Percentiles rank a stretch among this genome's conserved stretches.
Conservation (phyloP, 2,888 invertebrate genomes). For the Torymus tubicola region DNA sequence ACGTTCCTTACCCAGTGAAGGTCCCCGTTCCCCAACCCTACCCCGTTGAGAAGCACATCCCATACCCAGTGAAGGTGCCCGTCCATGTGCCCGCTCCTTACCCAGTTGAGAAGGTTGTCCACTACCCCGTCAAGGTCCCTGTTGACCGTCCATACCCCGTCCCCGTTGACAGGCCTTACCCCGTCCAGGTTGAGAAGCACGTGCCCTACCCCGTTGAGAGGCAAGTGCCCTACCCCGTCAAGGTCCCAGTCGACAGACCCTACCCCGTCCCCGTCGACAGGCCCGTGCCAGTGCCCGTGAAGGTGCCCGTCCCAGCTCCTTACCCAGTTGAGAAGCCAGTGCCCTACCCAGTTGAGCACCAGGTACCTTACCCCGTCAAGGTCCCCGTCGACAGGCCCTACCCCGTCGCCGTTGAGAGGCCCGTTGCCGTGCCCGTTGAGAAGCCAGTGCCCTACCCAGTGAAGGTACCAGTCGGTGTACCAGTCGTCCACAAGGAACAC, state of each 20-base stretch:
- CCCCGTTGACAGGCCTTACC: slow-evolving; percentile 71
- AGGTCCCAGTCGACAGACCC: slow-evolving; percentile 81
- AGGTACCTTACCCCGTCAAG: slow-evolving; percentile 83
- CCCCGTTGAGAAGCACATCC: slow-evolving; percentile 86
- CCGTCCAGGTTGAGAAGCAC: slow-evolving; percentile 79
- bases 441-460: slow-evolving; percentile 78
- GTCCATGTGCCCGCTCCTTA: slow-evolving; percentile 79
- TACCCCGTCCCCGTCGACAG: slow-evolving; percentile 79
- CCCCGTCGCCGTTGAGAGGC: slow-evolving; percentile 78
- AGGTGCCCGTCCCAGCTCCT: slow-evolving; percentile 79
- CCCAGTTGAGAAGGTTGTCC: slow-evolving; percentile 83
- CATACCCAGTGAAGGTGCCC: slow-evolving; percentile 87
- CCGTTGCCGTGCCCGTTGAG: slow-evolving; percentile 77
- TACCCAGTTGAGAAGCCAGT: slow-evolving; percentile 84
- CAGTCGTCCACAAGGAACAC: slow-evolving; percentile 68
- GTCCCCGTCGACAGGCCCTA: slow-evolving; percentile 83
- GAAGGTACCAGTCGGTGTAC: slow-evolving; percentile 80
- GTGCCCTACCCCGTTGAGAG: slow-evolving; percentile 82
- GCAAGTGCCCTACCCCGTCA: slow-evolving; percentile 81
- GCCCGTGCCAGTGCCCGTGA: slow-evolving; percentile 79
- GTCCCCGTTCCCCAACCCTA: slow-evolving; percentile 84
- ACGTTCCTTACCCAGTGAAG: slow-evolving; percentile 85
- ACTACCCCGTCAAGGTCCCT: slow-evolving; percentile 83
- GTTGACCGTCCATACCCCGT: slow-evolving; percentile 81
- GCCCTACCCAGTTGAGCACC: slow-evolving; percentile 81